Evolutionary conservation across 1,140 invertebrate species (phyloP), one percentile per base, ranked within the genome.

Genomic region (Odontomachus brunneus): DNA sequence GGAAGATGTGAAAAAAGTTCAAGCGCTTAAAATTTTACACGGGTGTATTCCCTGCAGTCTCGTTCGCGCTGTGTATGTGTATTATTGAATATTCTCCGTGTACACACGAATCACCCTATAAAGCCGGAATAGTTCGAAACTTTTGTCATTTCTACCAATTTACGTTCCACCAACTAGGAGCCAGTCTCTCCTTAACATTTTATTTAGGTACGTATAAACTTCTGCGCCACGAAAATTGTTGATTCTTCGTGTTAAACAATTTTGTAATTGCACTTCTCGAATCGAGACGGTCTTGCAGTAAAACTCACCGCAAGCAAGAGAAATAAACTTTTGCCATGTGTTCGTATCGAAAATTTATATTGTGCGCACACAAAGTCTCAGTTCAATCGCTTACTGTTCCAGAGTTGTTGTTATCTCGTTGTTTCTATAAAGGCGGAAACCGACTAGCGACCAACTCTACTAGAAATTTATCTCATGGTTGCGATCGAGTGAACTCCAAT

Each of bases 11-110:
- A 1, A 26, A 69, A 14, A 69, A 78, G 22, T 66, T 66, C 67
- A 53, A 12, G 22, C 15, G 22, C 33, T 67, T 29, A 69, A 67
- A 44, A 26, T 26, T 78, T 67, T 44, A 44, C 33, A 29, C 17
- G 2, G 11, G 11, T 55, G 26, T n/a, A 78, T 69, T 78, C 19
- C 22, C 4, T 62, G n/a, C 15, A 1, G 44, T 24, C 22, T 26
- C 38, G 24, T 11, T 15, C 3, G n/a, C 14, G 14, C 57, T 33
- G 60, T 67, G 4, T 44, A 0, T 44, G 38, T 11, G 38, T 44
- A 7, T 44, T 11, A 44, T 44, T 11, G 38, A 44, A 44, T 67
- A 38, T n/a, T 78, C 29, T 67, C 5, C 5, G 9, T 15, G 7
- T 3, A 2, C 24, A 15, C 9, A 22, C 2, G 14, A 60, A 44